These are phyloP conservation scores for Dysidea cf. avara DNA, from an alignment of 37 sponge, comb jelly and placozoan species.

Conservation along the genomic window DNA sequence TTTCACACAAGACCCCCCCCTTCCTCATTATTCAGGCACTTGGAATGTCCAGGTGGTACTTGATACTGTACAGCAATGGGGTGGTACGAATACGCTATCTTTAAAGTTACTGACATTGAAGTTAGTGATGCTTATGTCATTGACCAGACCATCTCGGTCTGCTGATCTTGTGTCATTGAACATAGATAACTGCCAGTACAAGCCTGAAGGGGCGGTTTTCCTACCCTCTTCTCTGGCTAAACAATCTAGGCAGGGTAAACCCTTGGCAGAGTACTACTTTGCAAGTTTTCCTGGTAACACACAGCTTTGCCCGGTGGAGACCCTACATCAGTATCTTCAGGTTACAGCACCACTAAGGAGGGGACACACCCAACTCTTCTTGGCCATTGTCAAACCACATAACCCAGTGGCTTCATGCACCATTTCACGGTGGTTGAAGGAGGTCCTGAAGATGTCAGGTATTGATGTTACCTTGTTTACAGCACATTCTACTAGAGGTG, in stretches of 20 bases:
- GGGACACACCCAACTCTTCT: too few relatives aligned
- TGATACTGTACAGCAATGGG: not conserved
- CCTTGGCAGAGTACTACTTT: too few relatives aligned
- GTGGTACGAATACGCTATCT: constrained; percentile 12
- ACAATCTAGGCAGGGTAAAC: too few relatives aligned
- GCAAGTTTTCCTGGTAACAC: too few relatives aligned
- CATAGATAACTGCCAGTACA: too few relatives aligned
- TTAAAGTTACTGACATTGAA: constrained; percentile 26
- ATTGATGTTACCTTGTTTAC: constrained; percentile 19
- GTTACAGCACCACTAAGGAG: not conserved
- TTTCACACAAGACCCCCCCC: constrained; percentile 20
- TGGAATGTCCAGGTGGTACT: constrained; percentile 21
- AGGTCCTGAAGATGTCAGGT: constrained; percentile 8
- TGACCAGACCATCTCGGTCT: too few relatives aligned
- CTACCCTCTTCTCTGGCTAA: too few relatives aligned
- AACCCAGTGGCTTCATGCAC: too few relatives aligned
- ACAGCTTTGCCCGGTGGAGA: constrained; percentile 18
- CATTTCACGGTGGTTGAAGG: constrained; percentile 23
- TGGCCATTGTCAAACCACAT: too few relatives aligned
- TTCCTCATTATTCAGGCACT: constrained; percentile 9
- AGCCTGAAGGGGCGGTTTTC: too few relatives aligned
- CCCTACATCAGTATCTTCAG: not conserved
- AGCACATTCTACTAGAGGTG: constrained; percentile 34
- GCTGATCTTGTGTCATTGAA: too few relatives aligned
- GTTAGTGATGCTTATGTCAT: constrained; percentile 36